Evolutionary conservation across 2,113 vertebrate species (phyloP).

Genomic region (pig (Sus scrofa)): DNA sequence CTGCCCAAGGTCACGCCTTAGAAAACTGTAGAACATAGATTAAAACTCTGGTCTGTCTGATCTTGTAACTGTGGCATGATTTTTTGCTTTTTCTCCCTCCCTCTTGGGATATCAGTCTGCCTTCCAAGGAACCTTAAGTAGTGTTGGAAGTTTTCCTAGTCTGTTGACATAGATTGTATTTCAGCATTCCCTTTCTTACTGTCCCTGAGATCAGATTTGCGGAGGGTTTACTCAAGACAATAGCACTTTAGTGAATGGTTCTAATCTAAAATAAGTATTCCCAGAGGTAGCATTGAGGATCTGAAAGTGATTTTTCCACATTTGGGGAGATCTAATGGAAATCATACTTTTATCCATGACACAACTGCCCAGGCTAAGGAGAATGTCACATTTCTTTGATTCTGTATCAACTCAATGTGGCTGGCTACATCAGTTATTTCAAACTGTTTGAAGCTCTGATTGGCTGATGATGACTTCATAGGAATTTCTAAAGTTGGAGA

Average conservation of each 20-base stretch:
- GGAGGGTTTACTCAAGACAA: constrained; percentile 62
- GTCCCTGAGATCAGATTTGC: constrained; percentile 40
- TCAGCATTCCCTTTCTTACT: constrained; percentile 33
- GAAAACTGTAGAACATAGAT: neutral
- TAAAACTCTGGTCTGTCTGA: constrained; percentile 2
- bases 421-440: constrained; percentile 64
- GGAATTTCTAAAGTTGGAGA: constrained; percentile 63
- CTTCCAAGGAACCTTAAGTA: constrained; percentile 20
- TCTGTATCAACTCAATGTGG: constrained; percentile 66
- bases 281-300: constrained; percentile 49
- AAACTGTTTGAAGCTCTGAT: constrained; percentile 41
- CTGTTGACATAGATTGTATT: constrained; percentile 50
- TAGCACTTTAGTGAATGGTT: constrained; percentile 47
- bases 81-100: neutral
- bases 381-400: constrained; percentile 78
- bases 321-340: constrained; percentile 75
- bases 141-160: constrained; percentile 38
- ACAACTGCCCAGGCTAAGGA: constrained; percentile 59
- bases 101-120: neutral
- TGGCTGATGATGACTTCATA: constrained; percentile 71
- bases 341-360: constrained; percentile 68
- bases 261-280: constrained; percentile 66
- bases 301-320: constrained; percentile 77
- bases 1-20: neutral
- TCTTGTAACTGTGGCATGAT: neutral